Percentiles rank a stretch among this genome's conserved stretches.
These are phyloP conservation scores for Vultur gryphus DNA, from an alignment of 2,797 vertebrate genomes.

Conservation along the genomic window DNA sequence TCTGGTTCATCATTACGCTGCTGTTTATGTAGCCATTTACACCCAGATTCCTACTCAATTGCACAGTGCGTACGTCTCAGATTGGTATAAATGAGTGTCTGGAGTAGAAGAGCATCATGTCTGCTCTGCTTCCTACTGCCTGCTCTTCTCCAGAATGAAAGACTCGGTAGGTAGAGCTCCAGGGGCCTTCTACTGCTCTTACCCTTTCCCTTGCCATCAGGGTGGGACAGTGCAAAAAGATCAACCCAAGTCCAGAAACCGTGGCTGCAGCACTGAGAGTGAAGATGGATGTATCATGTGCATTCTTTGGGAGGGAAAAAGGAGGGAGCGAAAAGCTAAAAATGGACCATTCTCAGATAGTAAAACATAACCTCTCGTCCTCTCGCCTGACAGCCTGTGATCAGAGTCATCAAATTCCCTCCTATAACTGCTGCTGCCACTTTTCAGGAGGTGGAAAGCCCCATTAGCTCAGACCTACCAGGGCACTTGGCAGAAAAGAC, in stretches of 20 bases:
- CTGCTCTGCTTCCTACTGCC: neutral
- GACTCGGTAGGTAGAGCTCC: neutral
- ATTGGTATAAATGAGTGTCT: neutral
- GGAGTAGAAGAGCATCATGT: neutral
- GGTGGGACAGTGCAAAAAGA: neutral
- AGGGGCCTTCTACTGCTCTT: neutral
- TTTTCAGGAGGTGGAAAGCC: conserved; percentile 4
- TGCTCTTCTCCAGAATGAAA: neutral
- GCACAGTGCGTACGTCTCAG: fast-evolving
- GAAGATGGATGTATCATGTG: neutral
- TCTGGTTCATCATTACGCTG: neutral
- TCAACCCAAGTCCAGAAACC: neutral
- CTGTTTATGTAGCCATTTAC: neutral
- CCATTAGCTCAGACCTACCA: neutral
- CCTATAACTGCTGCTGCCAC: neutral
- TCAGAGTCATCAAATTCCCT: neutral
- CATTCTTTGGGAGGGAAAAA: neutral
- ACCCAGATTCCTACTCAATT: neutral
- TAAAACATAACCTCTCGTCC: neutral
- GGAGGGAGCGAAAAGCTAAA: neutral
- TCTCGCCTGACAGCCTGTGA: neutral
- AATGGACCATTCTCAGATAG: neutral
- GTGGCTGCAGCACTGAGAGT: neutral
- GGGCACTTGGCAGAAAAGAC: conserved; percentile 3
- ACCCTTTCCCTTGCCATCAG: neutral